Percentiles rank a stretch among this genome's conserved stretches.
These are phyloP conservation scores for Porites lobata DNA, from an alignment of 92 coral and sea anemone species.

Conservation along the genomic window DNA sequence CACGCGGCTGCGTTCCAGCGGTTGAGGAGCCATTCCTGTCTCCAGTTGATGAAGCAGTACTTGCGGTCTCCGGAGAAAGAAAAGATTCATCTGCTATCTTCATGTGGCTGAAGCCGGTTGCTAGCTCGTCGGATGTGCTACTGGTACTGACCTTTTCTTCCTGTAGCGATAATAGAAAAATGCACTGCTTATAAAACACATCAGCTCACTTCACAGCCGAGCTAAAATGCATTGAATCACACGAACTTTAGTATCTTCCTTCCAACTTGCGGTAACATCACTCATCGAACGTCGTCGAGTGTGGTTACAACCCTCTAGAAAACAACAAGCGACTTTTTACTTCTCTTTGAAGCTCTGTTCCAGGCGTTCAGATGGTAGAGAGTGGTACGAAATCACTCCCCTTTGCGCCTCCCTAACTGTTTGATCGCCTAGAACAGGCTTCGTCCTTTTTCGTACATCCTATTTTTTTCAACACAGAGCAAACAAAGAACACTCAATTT, in stretches of 20 bases:
- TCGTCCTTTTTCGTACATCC: neutral
- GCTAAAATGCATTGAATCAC: neutral
- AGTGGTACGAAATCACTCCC: too few relatives aligned
- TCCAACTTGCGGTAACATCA: too few relatives aligned
- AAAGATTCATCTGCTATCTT: neutral
- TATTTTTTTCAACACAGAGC: neutral
- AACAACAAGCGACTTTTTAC: too few relatives aligned
- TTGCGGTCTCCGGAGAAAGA: neutral
- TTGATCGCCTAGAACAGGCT: too few relatives aligned
- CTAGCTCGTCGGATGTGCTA: neutral
- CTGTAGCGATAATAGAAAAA: neutral
- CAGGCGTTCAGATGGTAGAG: too few relatives aligned
- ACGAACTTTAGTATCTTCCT: too few relatives aligned
- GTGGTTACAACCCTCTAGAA: too few relatives aligned
- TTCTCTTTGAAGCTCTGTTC: too few relatives aligned
- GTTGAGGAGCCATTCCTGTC: neutral
- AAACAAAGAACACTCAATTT: neutral
- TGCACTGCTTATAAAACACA: neutral
- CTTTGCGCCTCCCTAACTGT: too few relatives aligned
- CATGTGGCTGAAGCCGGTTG: neutral
- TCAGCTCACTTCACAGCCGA: neutral
- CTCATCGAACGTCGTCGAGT: too few relatives aligned
- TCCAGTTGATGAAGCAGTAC: slow-evolving; percentile 2
- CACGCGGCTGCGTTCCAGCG: neutral
- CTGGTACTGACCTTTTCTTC: neutral